Evolutionary conservation across 2,888 invertebrate genomes (phyloP), one percentile per base, ranked within the genome.

Genomic region (Lepeophtheirus nordmannii): DNA sequence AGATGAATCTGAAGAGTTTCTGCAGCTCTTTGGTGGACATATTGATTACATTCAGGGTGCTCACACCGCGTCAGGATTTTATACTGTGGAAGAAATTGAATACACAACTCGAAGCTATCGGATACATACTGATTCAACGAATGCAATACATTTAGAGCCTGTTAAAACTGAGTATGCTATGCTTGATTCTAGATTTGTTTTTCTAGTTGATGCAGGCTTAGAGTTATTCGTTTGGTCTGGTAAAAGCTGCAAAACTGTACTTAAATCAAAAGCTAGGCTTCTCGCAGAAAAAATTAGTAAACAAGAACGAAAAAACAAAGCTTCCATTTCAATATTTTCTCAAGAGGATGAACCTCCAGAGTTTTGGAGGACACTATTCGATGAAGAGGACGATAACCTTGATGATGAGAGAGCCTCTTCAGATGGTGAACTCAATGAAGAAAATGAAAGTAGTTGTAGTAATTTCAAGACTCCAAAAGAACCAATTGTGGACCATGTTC

Each of bases 281-380:
- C 84, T 98, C 80, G 89, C 96, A 2, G 98, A 98, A 76, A 97
- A 97, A 77, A 90, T 99, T 67, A 98, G 96, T 76, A 97, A 97
- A 77, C 91, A 93, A 73, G 98, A 99, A 76, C 80, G 97, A 22
- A 98, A 98, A 76, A 91, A 90, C 74, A 87, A 87, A 74, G 86
- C 93, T 0, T 93, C 94, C 73, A 85, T 98, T 67, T 78, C 88
- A 57, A 84, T 88, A 0, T 87, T 92, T 74, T 79, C 80, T 46
- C 87, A 89, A 75, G 87, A 86, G 0, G 82, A 84, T 67, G 96
- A 97, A 73, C 83, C 85, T 9, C 78, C 78, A 9, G 87, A 87
- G 37, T 97, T 98, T 78, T 91, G 93, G 88, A 78, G 81, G 65
- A 78, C 80, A 23, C 75, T 97, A 22, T 74, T 73, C n/a, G 69